Percentiles rank a stretch among this genome's conserved stretches.
Evolutionary conservation across 2,797 vertebrate genomes (phyloP).

Genomic region (Cirrhinus molitorella): DNA sequence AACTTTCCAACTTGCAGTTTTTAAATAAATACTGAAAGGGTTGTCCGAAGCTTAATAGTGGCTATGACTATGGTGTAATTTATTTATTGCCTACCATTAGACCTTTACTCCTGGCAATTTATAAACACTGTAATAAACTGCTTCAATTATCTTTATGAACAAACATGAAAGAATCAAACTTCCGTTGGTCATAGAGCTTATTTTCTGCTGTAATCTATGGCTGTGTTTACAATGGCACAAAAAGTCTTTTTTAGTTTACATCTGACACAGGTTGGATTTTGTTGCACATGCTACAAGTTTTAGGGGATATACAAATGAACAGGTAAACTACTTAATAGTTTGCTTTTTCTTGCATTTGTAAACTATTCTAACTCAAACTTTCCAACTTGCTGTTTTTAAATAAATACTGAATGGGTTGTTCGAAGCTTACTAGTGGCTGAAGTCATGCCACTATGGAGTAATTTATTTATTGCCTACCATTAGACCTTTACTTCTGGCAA

Average conservation of each 20-base stretch:
- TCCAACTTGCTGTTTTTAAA: not conserved
- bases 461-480: not conserved
- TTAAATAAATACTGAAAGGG: not conserved
- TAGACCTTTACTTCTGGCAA: not conserved
- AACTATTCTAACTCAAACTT: not conserved
- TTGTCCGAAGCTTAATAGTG: no score
- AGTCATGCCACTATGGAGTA: not conserved
- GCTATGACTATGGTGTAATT: not conserved
- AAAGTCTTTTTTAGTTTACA: no score
- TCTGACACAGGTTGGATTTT: no score
- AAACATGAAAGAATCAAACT: not conserved
- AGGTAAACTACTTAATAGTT: no score
- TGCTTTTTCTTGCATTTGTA: no score
- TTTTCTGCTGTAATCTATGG: not conserved
- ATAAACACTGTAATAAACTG: not conserved
- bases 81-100: not conserved
- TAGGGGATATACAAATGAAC: not conserved
- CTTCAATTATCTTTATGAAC: not conserved
- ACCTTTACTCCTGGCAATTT: not conserved
- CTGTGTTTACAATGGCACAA: no score
- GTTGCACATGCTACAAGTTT: not conserved
- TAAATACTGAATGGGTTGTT: not conserved
- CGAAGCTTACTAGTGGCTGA: no score
- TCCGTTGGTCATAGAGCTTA: not conserved
- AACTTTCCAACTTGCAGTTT: not conserved